Evolutionary conservation across 2,113 vertebrate genomes (phyloP).

Genomic region (Cairina moschata): DNA sequence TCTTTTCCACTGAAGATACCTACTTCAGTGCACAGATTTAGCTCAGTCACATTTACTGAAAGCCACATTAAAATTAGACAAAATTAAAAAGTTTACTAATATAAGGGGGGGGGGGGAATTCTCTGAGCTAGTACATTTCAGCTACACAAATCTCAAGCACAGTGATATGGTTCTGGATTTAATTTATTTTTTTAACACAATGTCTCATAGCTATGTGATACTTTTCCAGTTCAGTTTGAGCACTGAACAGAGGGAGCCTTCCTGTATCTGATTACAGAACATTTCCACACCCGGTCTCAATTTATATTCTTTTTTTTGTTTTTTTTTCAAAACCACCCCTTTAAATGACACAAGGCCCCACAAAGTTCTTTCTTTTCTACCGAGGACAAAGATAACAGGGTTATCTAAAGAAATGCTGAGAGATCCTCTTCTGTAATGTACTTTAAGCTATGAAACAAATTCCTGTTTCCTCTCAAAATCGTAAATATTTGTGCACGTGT

Average conservation of each 20-base stretch:
- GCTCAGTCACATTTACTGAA: not conserved
- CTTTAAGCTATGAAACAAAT: slow-evolving; percentile 2
- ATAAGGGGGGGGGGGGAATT: not conserved
- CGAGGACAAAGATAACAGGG: not conserved
- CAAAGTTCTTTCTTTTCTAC: slow-evolving; percentile 17
- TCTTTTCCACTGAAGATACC: not conserved
- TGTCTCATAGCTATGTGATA: not conserved
- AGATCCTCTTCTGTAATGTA: not conserved
- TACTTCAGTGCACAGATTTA: not conserved
- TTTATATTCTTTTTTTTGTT: not conserved
- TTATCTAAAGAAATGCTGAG: not conserved
- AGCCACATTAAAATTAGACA: not conserved
- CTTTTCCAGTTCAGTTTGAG: not conserved
- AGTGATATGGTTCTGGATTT: not conserved
- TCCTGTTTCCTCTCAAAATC: slow-evolving; percentile 26
- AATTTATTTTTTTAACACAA: not conserved
- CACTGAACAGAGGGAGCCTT: not conserved
- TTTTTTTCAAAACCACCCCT: not conserved
- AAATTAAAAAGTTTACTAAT: not conserved
- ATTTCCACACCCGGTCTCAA: not conserved
- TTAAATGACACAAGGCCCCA: not conserved
- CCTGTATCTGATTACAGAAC: not conserved
- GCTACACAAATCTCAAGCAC: not conserved
- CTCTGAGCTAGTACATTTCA: not conserved
- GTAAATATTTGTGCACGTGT: not conserved